Evolutionary conservation across 1,140 invertebrate genomes (phyloP).

Genomic region (Drosophila sulfurigaster): DNA sequence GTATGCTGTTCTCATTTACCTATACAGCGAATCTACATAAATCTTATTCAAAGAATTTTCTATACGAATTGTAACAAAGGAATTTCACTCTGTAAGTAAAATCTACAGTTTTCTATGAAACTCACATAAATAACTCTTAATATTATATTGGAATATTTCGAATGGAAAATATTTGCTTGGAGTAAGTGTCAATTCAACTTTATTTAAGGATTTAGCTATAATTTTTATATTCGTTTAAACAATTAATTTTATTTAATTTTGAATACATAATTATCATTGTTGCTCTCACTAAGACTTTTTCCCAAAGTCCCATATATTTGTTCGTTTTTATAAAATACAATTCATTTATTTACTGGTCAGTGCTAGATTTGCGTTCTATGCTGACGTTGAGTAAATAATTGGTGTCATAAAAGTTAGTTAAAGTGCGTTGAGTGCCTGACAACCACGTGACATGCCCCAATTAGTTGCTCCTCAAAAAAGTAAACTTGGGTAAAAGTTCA

Average conservation of each 20-base stretch:
- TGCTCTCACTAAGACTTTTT: too few species aligned
- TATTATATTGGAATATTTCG: too few species aligned
- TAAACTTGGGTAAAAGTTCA: slow-evolving; percentile 50
- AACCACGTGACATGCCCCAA: slow-evolving; percentile 67
- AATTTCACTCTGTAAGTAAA: background rate
- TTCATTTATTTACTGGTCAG: slow-evolving; percentile 20
- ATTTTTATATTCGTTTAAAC: too few species aligned
- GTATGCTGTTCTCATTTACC: slow-evolving; percentile 38
- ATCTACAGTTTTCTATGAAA: background rate
- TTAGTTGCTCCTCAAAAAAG: slow-evolving; percentile 43
- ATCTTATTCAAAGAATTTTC: slow-evolving; percentile 51
- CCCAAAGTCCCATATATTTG: background rate
- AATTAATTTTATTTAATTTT: too few species aligned
- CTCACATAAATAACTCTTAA: background rate
- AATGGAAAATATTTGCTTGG: too few species aligned
- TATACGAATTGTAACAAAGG: slow-evolving; percentile 18
- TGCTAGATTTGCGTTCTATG: background rate
- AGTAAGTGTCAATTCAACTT: too few species aligned
- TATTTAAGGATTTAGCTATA: too few species aligned
- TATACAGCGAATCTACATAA: slow-evolving; percentile 55
- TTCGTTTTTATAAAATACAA: background rate
- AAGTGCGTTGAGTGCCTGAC: slow-evolving; percentile 68
- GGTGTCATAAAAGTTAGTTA: slow-evolving; percentile 81
- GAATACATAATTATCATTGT: too few species aligned
- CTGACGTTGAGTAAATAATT: slow-evolving; percentile 59